A percentile compares a stretch with the other conserved stretches of the same genome.
Evolutionary conservation across 2,113 vertebrate genomes (phyloP).

Genomic region (Neolamprologus modestus): DNA sequence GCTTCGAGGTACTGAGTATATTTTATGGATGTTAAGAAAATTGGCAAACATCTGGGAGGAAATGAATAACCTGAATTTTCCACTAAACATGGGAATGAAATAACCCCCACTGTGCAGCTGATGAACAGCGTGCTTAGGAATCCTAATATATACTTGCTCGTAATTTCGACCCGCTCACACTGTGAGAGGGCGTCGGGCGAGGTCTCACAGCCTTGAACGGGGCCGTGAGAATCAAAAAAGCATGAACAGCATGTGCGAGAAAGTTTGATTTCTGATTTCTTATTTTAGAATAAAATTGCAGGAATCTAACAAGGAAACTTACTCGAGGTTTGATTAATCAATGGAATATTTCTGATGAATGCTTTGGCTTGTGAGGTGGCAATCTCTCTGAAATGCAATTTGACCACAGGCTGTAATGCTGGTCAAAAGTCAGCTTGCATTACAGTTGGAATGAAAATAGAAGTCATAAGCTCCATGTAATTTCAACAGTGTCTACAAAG

Average conservation of each 20-base stretch:
- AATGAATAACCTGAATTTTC: conserved; percentile 36
- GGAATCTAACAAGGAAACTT: not conserved
- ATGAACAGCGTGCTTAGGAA: conserved; percentile 55
- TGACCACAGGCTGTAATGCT: not conserved
- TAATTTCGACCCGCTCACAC: conserved; percentile 23
- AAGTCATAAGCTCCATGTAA: not conserved
- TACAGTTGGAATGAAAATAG: not conserved
- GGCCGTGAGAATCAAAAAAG: not conserved
- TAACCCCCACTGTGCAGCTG: conserved; percentile 37
- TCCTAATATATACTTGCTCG: conserved; percentile 56
- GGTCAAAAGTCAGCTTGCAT: conserved; percentile 15
- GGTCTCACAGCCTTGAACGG: conserved; percentile 3
- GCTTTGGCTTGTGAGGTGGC: not conserved
- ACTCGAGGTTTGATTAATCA: not conserved
- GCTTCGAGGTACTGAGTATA: not conserved
- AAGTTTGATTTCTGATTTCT: not conserved
- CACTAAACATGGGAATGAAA: conserved; percentile 36
- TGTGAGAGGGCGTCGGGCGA: conserved; percentile 16
- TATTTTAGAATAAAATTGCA: not conserved
- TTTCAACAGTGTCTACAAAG: not conserved
- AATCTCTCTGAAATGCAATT: not conserved
- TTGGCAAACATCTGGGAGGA: conserved; percentile 44
- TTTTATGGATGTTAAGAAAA: conserved; percentile 39
- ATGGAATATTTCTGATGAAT: not conserved
- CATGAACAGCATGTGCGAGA: not conserved